A percentile compares a stretch with the other conserved stretches of the same genome.
These are phyloP conservation scores for Poeciliopsis retropinna DNA, from an alignment of 2,113 vertebrate species.

Conservation along the genomic window DNA sequence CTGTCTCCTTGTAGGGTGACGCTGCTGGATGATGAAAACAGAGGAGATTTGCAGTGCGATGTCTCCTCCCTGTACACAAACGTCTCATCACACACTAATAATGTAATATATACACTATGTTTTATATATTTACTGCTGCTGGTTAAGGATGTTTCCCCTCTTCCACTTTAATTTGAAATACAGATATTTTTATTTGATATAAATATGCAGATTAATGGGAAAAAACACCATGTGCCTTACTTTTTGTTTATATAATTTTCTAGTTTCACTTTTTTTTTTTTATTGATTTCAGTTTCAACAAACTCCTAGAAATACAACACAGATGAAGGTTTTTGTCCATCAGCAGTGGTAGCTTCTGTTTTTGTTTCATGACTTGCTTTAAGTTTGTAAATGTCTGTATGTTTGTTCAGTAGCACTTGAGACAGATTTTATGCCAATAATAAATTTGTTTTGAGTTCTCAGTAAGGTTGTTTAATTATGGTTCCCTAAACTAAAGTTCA, in stretches of 20 bases:
- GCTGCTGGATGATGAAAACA: constrained; percentile 47
- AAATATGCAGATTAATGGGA: not conserved
- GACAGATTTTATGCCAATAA: constrained; percentile 61
- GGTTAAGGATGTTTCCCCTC: constrained; percentile 34
- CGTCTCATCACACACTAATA: constrained; percentile 54
- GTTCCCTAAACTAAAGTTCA: not conserved
- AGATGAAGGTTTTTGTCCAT: constrained; percentile 4
- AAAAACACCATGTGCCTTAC: constrained; percentile 51
- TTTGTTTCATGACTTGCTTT: constrained; percentile 29
- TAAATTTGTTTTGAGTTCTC: constrained; percentile 31
- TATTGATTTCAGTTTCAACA: constrained; percentile 1
- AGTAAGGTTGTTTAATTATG: constrained; percentile 35
- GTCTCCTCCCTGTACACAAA: constrained; percentile 59
- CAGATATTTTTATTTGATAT: not conserved
- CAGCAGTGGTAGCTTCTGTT: constrained; percentile 28
- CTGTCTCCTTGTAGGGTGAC: constrained; percentile 49
- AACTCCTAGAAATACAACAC: not conserved
- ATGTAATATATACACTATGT: constrained; percentile 69
- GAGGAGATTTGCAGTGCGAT: constrained; percentile 75
- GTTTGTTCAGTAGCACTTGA: constrained; percentile 67
- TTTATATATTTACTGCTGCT: constrained; percentile 58
- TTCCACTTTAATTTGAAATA: not conserved
- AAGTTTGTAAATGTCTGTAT: constrained; percentile 48
- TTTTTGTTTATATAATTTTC: constrained; percentile 27
- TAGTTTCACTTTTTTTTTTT: not conserved